A percentile compares a stretch with the other conserved stretches of the same genome.
phyloP scores from a whole-genome alignment of 2,888 invertebrate species.

The Girardia tigrina region DNA sequence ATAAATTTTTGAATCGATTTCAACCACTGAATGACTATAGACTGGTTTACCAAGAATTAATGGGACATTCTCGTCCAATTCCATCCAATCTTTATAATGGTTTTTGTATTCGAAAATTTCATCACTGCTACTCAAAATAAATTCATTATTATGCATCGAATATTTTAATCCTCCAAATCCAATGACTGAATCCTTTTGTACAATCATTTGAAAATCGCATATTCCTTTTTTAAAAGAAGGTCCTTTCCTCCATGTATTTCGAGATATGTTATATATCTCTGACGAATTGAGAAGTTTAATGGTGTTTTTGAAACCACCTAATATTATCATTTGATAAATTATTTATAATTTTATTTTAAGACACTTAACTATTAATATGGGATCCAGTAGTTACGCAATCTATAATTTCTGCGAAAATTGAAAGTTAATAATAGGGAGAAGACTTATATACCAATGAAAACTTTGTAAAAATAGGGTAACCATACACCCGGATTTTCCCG shows the following conservation, averaged over 20 bases:
- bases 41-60: neutral
- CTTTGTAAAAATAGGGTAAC: too few species aligned
- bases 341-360: too few species aligned
- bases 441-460: too few species aligned
- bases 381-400: too few species aligned
- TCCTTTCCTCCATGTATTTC: conserved; percentile 13
- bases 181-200: neutral
- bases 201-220: neutral
- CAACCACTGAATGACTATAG: neutral
- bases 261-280: neutral
- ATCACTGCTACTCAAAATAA: neutral
- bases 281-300: neutral
- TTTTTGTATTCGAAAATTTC: neutral
- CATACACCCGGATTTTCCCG: too few species aligned
- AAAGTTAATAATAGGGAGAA: too few species aligned
- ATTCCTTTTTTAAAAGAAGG: neutral
- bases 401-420: too few species aligned
- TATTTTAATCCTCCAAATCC: neutral
- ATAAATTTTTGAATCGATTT: neutral
- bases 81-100: neutral
- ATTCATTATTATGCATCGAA: neutral
- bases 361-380: too few species aligned
- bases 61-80: neutral
- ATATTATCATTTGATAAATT: too few species aligned
- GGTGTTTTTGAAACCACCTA: neutral